phyloP scores from a whole-genome alignment of 2,797 vertebrate species.

The Hozukius guyotensis region DNA sequence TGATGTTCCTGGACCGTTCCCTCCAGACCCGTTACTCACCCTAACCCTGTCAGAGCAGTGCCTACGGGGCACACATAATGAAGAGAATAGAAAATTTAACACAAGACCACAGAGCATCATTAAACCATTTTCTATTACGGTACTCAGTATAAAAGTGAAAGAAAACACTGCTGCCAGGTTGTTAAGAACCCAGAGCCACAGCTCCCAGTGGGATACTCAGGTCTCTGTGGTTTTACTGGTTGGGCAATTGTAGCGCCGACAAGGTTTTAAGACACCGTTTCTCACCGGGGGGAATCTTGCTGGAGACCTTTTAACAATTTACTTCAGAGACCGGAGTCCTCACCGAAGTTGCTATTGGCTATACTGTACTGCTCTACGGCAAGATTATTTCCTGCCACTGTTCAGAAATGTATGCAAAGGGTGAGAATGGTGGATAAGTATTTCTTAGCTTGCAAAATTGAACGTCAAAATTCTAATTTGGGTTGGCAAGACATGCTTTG shows the following conservation, averaged over 20 bases:
- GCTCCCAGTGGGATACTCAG: conserved; percentile 29
- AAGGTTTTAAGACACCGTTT: conserved; percentile 39
- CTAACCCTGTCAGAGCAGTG: conserved; percentile 44
- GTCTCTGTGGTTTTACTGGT: conserved; percentile 57
- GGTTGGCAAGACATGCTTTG: neutral
- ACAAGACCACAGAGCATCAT: conserved; percentile 65
- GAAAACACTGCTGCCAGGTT: conserved; percentile 54
- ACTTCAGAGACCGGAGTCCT: conserved; percentile 21
- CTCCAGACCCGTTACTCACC: conserved; percentile 67
- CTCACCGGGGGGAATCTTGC: conserved; percentile 13
- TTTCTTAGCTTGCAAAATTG: neutral
- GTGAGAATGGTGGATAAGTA: neutral
- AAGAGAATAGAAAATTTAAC: conserved; percentile 73
- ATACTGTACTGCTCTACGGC: neutral
- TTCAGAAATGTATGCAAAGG: neutral
- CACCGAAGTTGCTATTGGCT: neutral
- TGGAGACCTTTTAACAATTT: conserved; percentile 26
- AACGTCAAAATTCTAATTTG: neutral
- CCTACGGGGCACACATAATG: conserved; percentile 61
- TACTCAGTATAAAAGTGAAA: conserved; percentile 40
- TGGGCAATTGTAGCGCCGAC: conserved; percentile 9
- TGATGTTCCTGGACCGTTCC: conserved; percentile 59
- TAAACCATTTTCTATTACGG: conserved; percentile 69
- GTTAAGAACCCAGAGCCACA: conserved; percentile 36
- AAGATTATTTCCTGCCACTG: neutral